A percentile compares a stretch with the other conserved stretches of the same genome.
phyloP scores from a whole-genome alignment of 2,797 vertebrate genomes.

The Varecia variegata region DNA sequence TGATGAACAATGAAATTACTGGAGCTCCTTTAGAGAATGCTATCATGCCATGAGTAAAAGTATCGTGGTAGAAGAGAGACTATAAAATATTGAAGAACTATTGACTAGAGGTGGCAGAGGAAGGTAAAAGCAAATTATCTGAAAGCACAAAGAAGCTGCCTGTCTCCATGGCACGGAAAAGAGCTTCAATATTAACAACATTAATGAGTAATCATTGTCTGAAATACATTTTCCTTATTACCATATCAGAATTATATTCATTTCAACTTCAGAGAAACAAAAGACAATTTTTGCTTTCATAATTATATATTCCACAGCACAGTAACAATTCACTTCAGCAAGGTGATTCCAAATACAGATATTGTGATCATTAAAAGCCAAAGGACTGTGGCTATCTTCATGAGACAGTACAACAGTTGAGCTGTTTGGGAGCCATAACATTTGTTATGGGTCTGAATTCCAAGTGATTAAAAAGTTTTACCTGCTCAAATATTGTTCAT shows the following conservation, averaged over 20 bases:
- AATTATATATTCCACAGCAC: not conserved
- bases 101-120: not conserved
- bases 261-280: not conserved
- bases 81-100: conserved; percentile 28
- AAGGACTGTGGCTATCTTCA: not conserved
- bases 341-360: not conserved
- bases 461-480: not conserved
- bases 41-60: not conserved
- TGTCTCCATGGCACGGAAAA: not conserved
- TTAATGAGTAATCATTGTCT: not conserved
- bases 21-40: not conserved
- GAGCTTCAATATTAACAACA: not conserved
- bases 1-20: not conserved
- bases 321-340: not conserved
- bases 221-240: not conserved
- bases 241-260: not conserved
- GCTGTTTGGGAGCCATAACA: not conserved
- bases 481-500: not conserved
- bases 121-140: not conserved
- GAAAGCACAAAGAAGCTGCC: not conserved
- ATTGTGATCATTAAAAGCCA: not conserved
- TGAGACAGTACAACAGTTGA: not conserved
- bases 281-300: not conserved
- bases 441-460: not conserved
- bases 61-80: not conserved